Evolutionary conservation across 2,113 vertebrate genomes (phyloP).

Genomic region (Alligator mississippiensis): DNA sequence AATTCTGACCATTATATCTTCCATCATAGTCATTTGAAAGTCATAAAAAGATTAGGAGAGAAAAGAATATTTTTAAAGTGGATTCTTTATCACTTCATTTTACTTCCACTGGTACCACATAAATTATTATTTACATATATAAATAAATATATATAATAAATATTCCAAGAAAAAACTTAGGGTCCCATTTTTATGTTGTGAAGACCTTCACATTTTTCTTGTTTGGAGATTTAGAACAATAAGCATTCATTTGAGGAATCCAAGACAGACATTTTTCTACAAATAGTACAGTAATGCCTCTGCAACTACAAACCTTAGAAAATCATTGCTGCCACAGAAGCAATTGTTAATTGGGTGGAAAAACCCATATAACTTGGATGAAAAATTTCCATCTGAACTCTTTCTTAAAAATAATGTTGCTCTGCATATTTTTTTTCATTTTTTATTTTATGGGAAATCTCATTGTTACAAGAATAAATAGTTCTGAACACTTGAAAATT

Average conservation of each 20-base stretch:
- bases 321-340: neutral
- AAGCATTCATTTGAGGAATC: neutral
- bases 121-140: neutral
- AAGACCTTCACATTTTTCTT: neutral
- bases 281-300: neutral
- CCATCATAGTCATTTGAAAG: neutral
- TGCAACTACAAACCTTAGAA: neutral
- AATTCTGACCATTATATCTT: neutral
- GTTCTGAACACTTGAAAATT: too few relatives aligned
- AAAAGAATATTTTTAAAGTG: neutral
- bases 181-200: neutral
- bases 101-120: neutral
- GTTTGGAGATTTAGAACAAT: neutral
- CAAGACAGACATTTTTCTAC: neutral
- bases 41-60: neutral
- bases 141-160: neutral
- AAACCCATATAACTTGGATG: neutral
- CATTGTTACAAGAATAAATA: too few relatives aligned
- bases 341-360: neutral
- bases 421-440: neutral
- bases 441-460: too few relatives aligned
- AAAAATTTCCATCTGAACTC: neutral
- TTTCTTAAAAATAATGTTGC: neutral
- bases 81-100: neutral
- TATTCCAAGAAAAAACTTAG: accelerated